Percentiles rank a stretch among this genome's conserved stretches.
Evolutionary conservation across 2,113 vertebrate species (phyloP).

Genomic region (Andinoacara biseriatus): DNA sequence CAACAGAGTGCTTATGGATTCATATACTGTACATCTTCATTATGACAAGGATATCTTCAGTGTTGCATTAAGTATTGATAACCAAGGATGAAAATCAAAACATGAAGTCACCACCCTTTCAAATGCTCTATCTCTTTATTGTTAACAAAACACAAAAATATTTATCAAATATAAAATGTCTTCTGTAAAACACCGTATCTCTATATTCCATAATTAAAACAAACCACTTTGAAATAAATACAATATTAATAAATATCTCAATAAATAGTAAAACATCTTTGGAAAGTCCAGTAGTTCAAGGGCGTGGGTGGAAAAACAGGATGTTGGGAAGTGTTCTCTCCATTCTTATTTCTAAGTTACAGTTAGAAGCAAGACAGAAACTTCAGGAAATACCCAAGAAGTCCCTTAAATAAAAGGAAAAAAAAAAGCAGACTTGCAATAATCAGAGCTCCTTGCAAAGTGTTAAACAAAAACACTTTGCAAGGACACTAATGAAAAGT

Average conservation of each 20-base stretch:
- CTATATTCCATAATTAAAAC: conserved; percentile 48
- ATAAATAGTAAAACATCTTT: conserved; percentile 70
- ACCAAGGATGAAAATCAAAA: conserved; percentile 31
- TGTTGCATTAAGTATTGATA: conserved; percentile 22
- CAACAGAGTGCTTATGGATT: conserved; percentile 10
- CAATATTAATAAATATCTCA: conserved; percentile 70
- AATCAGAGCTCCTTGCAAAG: background rate
- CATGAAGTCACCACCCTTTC: conserved; percentile 48
- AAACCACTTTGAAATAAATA: conserved; percentile 74
- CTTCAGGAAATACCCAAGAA: conserved; percentile 73
- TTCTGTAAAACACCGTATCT: conserved; percentile 54
- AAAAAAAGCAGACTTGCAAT: background rate
- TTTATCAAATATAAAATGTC: conserved; percentile 52
- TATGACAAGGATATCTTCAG: conserved; percentile 24
- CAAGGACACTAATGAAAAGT: background rate
- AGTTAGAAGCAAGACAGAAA: conserved; percentile 63
- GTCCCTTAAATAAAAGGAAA: conserved; percentile 10
- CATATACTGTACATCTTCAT: background rate
- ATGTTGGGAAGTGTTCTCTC: conserved; percentile 46
- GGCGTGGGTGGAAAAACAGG: conserved; percentile 39
- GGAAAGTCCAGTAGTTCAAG: conserved; percentile 70
- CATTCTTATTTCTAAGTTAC: conserved; percentile 26
- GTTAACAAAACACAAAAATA: conserved; percentile 38
- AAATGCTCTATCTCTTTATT: conserved; percentile 70
- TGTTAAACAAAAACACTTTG: background rate